Base-by-base conservation (phyloP, 1,140 invertebrate genomes). In the Drosophila ercepeae region DNA sequence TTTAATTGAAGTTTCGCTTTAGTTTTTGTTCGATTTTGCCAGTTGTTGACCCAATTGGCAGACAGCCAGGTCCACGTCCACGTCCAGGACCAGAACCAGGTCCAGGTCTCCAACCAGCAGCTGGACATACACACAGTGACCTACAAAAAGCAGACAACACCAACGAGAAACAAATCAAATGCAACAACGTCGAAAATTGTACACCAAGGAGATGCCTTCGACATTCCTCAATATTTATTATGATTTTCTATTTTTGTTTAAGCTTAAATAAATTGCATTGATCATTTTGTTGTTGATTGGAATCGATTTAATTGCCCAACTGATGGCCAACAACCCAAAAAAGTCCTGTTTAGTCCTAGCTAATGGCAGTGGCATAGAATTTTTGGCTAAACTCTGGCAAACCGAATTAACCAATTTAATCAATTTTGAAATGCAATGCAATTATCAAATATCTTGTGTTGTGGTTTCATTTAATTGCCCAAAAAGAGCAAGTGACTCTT, bases 11-110 rank as follows among this genome's bases (percentile, higher is more conserved):
- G 64, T 74, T 72, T 63, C 41, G 48, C 36, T 65, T 21, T 50
- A 51, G 34, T 51, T 64, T 39, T 46, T 16, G 49, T 49, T 46
- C 44, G 51, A 70, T 42, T 57, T 50, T 51, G 11, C 32, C 49
- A 27, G 46, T 44, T 54, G 46, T 68, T 88, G 82, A 75, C 82
- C 82, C 77, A 88, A 75, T 88, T 88, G 82, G 82, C 82, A 78
- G 29, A 27, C 51, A 58, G 76, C 82, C 82, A 88, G 83, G n/a
- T n/a, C n/a, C n/a, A n/a, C n/a, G n/a, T n/a, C n/a, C n/a, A n/a
- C n/a, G n/a, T n/a, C n/a, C n/a, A n/a, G n/a, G n/a, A n/a, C n/a
- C n/a, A n/a, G n/a, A n/a, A n/a, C n/a, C n/a, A n/a, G n/a, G n/a
- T n/a, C 82, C 82, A 88, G 83, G 36, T 39, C 14, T 32, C 19